Evolutionary conservation across 2,888 invertebrate genomes (phyloP), one percentile per base, ranked within the genome.

Genomic region (Hydroisotoma schaefferi): DNA sequence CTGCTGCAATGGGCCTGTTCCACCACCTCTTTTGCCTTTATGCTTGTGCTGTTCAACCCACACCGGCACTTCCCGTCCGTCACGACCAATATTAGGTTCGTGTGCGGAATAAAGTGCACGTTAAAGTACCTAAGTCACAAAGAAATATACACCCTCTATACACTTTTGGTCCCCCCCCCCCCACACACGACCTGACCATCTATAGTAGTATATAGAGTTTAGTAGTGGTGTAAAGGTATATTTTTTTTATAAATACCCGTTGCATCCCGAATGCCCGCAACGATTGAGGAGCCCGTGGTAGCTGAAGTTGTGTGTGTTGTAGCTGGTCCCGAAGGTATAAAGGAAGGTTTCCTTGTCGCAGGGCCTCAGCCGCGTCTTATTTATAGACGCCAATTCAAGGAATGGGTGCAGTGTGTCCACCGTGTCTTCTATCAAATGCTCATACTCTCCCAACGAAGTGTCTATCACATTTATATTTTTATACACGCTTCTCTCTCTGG

Each of bases 31-130:
- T 62, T 57, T 6, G 65, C 57, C 15, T 58, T 61, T 25, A 70
- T 64, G 18, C 57, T 65, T 25, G 63, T 67, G 57, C 59, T 61
- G 56, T 65, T 63, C 22, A 58, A 44, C 10, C 62, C 65, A 52
- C 71, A 71, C 4, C 61, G 68, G 43, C 71, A 71, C 33, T 61
- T 64, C 15, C 71, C 68, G 68, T 93, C 91, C 73, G 92, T 91
- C 67, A 91, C 92, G 67, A 93, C 80, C 67, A 93, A 80, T 74
- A 93, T 89, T 73, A 93, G 80, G 81, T 93, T 93, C 75, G 91
- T 92, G 77, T 90, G 88, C 51, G 87, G 90, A 74, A 93, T 90
- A 79, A 90, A 90, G 76, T 92, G 91, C 57, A 92, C 91, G 79
- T 91, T 92, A 79, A 92, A 92, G 26, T 91, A 91, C 74, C 92